Conservation (phyloP, 2,113 vertebrate species). For the Oryzias celebensis region DNA sequence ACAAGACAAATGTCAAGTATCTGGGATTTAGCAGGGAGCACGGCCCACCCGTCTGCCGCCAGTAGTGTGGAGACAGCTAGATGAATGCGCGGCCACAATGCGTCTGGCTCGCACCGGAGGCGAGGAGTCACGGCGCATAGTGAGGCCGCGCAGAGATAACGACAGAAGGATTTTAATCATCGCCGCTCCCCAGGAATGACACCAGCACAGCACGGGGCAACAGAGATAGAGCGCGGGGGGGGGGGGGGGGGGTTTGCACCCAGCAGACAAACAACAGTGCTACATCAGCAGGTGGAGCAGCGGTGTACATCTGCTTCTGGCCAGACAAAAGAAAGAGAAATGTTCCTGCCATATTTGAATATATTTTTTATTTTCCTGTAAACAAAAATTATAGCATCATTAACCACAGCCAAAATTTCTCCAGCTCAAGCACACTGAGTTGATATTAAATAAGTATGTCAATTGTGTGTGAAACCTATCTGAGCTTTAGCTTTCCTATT, state of each 20-base stretch:
- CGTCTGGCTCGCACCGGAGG: conserved; percentile 72
- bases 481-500: conserved; percentile 48
- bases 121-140: conserved; percentile 54
- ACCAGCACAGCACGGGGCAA: conserved; percentile 62
- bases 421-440: conserved; percentile 35
- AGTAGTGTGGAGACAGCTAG: conserved; percentile 70
- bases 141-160: conserved; percentile 54
- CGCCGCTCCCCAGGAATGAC: conserved; percentile 72
- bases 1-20: conserved; percentile 74
- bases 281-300: conserved; percentile 61
- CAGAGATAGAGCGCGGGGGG: conserved; percentile 56
- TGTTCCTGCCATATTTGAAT: conserved; percentile 12
- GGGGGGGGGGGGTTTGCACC: conserved; percentile 42
- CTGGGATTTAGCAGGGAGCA: conserved; percentile 56
- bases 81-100: conserved; percentile 68
- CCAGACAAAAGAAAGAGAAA: conserved; percentile 45
- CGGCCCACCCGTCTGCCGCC: conserved; percentile 67
- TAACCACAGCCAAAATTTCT: conserved; percentile 59
- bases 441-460: conserved; percentile 70
- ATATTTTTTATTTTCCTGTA: conserved; percentile 19
- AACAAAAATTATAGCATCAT: conserved; percentile 69
- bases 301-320: conserved; percentile 50
- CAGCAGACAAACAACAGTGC: conserved; percentile 71
- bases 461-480: conserved; percentile 50
- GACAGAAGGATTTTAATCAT: conserved; percentile 77